Base-by-base conservation (phyloP, 2,797 vertebrate species). In the Triplophysa yarkandensis region DNA sequence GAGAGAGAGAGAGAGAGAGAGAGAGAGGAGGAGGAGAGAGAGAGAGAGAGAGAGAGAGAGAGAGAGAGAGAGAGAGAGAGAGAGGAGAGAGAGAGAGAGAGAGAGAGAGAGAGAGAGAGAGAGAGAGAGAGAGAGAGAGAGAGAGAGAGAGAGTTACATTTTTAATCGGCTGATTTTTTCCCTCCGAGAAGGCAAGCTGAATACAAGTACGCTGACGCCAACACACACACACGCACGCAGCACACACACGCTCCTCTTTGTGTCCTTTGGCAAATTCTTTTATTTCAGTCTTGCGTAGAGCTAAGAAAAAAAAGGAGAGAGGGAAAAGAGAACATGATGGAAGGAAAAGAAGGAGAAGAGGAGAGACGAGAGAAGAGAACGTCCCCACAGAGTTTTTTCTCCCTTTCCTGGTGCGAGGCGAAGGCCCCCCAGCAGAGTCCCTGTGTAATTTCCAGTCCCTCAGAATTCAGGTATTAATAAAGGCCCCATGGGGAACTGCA, bases 211-310 rank as follows among this genome's bases (percentile, higher is more conserved):
- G 90, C 90, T 79, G 93, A 93, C 92, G 94, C 94, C 94, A 95
- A 95, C 93, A 94, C 92, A 95, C 93, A 94, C 92, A 95, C 93
- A 95, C 93, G 91, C 92, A 76, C 76, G 32, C 77, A 75, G 44
- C 75, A 68, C 57, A 77, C 72, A 83, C 81, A 79, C 80, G 78
- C 76, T 74, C 58, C 78, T 83, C 87, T 86, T 94, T 94, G 93
- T 95, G 94, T 97, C 95, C 95, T 97, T 95, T 98, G 96, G 95
- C 95, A 96, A 96, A 97, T 96, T 98, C 95, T 97, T 95, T 94
- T 93, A 93, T 97, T 96, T 95, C 93, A 94, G 91, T 96, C 94
- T 96, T 97, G 95, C 95, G 95, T 97, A 95, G 96, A 97, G 95
- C 85, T 84, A 82, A 82, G n/a, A 39, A 39, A 39, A 92, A 86